Evolutionary conservation across 2,888 invertebrate genomes (phyloP).

Genomic region (Endomychus coccineus): DNA sequence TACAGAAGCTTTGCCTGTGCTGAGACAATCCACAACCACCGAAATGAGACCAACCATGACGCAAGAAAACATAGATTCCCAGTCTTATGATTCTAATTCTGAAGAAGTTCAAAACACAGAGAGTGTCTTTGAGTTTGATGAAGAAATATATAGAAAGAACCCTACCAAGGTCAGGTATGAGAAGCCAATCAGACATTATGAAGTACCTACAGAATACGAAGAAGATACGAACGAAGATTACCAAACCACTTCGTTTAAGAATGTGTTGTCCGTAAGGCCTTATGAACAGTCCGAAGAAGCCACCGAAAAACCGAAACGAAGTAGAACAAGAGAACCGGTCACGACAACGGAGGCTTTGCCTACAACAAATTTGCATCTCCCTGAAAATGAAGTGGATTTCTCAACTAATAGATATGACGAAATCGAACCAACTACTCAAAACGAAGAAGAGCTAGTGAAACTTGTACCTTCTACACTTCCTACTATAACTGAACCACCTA

Average conservation of each 20-base stretch:
- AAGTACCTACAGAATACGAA: too few species aligned
- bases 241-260: not conserved
- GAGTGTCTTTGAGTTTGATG: slow-evolving; percentile 9
- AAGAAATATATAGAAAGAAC: slow-evolving; percentile 7
- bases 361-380: slow-evolving; percentile 24
- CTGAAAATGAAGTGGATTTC: slow-evolving; percentile 38
- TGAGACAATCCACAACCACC: slow-evolving; percentile 1
- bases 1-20: not conserved
- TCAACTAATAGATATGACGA: slow-evolving; percentile 20
- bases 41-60: slow-evolving; percentile 4
- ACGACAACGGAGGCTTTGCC: too few species aligned
- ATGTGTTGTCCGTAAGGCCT: too few species aligned
- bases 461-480: slow-evolving; percentile 29
- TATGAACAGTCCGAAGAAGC: too few species aligned
- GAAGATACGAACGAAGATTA: not conserved
- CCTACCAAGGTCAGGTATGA: slow-evolving; percentile 6
- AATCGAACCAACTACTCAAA: slow-evolving; percentile 10
- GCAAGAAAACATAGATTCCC: slow-evolving; percentile 12
- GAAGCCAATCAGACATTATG: slow-evolving; percentile 7
- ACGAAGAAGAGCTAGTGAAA: slow-evolving; percentile 20
- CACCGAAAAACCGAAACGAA: too few species aligned
- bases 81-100: too few species aligned
- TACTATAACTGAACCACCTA: slow-evolving; percentile 38
- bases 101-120: slow-evolving; percentile 15
- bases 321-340: too few species aligned